Base-by-base conservation (phyloP, 2,797 vertebrate genomes). In the Intellagama lesueurii region DNA sequence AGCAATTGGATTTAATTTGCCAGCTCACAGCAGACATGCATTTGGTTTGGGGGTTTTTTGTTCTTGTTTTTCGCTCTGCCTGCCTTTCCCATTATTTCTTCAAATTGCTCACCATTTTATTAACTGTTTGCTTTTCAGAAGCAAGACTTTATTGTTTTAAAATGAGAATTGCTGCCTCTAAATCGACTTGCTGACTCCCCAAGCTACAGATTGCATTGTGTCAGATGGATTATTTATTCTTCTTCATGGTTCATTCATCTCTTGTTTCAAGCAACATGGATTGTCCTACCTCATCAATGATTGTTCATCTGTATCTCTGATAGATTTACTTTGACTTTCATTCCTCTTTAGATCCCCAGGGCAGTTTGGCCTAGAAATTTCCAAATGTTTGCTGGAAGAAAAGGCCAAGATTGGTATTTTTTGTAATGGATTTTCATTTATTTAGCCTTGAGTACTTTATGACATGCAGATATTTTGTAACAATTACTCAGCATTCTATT, bases 61-160 rank as follows among this genome's bases (percentile, higher is more conserved):
- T 14, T 56, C 14, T 56, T 12, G 52, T 56, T 64, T 24, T 5
- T 47, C 17, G 81, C 35, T 44, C 60, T 77, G 28, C 8, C 75
- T 90, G 14, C 24, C 7, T 4, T 83, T 81, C 5, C 82, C 88
- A 85, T 44, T 87, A 17, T 81, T 91, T 83, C 69, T 66, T 5
- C 60, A 2, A 40, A 0, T 3, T n/a, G 69, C 81, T 83, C 0
- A 40, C 1, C 69, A 28, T 30, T 2, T 40, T 85, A 26, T 88
- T 89, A 94, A 87, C 83, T 73, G 1, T 64, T 49, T 78, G 28
- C 8, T 80, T 75, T 83, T 87, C 17, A 91, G 85, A 28, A 92
- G 1, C 4, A 81, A 3, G 14, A 1, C n/a, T 1, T 5, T 88
- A 81, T 83, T 52, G 35, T 75, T 85, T 44, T 80, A 73, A 85